Base-by-base conservation (phyloP, 2,797 vertebrate genomes). In the Sebastes hubbsi region DNA sequence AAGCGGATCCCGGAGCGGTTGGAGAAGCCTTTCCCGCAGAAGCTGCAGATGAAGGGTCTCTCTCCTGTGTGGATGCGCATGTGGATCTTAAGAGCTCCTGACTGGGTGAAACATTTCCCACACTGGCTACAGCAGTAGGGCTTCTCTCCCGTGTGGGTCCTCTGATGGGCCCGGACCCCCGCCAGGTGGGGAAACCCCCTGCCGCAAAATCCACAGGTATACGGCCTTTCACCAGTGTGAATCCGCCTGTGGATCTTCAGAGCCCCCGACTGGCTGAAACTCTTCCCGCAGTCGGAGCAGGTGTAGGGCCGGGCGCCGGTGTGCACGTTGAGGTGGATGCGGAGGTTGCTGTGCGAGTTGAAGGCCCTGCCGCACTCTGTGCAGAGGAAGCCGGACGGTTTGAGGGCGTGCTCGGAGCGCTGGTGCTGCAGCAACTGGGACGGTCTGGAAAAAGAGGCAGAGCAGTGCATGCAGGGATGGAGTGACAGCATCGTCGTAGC, bases 61-160 rank as follows among this genome's bases (percentile, higher is more conserved):
- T 96, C 96, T 7, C 96, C 96, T 0, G 96, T 96, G 91, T 97
- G 96, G 78, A 96, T 95, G 67, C 96, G 95, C 30, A 78, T 94
- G 73, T 97, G 96, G 58, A 96, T 96, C 84, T 96, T 96, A 3
- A 97, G 88, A 9, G 96, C 96, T 4, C 96, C 96, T 0, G 96
- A 97, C 87, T 97, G 96, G n/a, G 96, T 96, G 86, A 97, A 96
- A 73, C 95, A 94, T 73, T 96, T 97, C 6, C 95, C 96, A 36
- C 96, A 97, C 79, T 96, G 95, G 42, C n/a, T 67, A 42, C 96
- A 97, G 81, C 84, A 84, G 91, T 96, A 97, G 7, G 96, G 96
- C 78, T 96, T 96, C 82, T 96, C 96, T 6, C 96, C 96, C 0
- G 96, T 97, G 92, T 97, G 96, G 8, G 92, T 97, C 84, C 96